Evolutionary conservation across 2,888 invertebrate species (phyloP).

Genomic region (Macrophya alboannulata): DNA sequence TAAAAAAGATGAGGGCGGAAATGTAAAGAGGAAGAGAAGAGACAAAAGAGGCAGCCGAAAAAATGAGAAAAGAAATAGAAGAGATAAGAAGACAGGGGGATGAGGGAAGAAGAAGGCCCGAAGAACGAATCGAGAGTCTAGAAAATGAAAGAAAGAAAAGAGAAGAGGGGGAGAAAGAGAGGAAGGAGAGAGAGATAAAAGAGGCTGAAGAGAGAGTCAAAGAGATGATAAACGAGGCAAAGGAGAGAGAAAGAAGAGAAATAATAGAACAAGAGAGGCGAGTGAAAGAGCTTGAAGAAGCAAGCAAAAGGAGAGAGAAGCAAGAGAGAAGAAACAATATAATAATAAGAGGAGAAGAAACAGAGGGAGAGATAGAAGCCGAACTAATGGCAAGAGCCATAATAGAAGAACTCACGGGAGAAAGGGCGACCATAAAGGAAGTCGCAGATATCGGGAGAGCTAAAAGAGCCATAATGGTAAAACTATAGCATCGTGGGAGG

Average conservation of each 20-base stretch:
- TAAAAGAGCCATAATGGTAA: not conserved
- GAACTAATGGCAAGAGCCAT: not conserved
- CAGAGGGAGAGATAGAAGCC: not conserved
- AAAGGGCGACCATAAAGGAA: not conserved
- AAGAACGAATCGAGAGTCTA: not conserved
- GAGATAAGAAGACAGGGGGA: not conserved
- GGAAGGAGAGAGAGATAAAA: not conserved
- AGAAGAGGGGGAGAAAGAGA: not conserved
- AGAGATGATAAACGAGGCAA: not conserved
- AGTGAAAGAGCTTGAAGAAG: not conserved
- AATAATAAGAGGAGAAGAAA: not conserved
- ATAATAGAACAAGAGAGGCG: not conserved
- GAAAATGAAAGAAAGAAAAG: not conserved
- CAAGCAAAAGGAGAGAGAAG: not conserved
- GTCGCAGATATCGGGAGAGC: not conserved
- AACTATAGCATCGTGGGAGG: not conserved
- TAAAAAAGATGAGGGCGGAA: not conserved
- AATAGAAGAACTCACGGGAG: not conserved
- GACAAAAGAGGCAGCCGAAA: not conserved
- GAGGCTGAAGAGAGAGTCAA: not conserved
- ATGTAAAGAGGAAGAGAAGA: not conserved
- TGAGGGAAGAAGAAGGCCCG: not conserved
- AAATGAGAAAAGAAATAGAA: not conserved
- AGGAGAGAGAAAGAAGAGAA: not conserved
- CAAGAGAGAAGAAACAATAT: not conserved